phyloP scores from a whole-genome alignment of 2,113 vertebrate species.

The Dryoscopus gambensis region DNA sequence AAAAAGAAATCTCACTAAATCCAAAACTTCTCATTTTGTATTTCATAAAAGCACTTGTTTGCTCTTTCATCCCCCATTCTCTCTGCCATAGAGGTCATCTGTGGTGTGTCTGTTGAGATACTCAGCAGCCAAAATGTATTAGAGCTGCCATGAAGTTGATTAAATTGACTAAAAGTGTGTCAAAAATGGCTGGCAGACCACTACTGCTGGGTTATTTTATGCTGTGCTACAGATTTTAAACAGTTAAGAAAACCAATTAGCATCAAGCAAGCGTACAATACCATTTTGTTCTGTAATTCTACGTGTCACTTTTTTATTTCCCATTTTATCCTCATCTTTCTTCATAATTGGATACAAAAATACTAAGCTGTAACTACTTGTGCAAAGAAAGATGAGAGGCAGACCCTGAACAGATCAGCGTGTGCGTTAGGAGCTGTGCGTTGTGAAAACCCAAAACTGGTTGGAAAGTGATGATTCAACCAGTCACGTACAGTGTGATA shows the following conservation, averaged over 20 bases:
- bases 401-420: background rate
- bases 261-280: background rate
- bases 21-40: background rate
- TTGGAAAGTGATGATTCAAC: background rate
- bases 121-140: background rate
- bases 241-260: conserved; percentile 34
- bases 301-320: conserved; percentile 23
- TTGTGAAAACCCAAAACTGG: background rate
- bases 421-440: background rate
- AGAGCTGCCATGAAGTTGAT: background rate
- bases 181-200: background rate
- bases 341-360: conserved; percentile 29
- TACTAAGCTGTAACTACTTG: background rate
- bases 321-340: conserved; percentile 37
- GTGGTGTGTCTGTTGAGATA: background rate
- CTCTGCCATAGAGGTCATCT: background rate
- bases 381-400: background rate
- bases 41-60: background rate
- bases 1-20: background rate
- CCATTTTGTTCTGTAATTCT: conserved; percentile 19
- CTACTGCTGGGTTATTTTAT: background rate
- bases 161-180: background rate
- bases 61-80: background rate
- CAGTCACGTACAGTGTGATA: background rate
- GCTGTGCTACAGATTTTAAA: background rate